These are phyloP conservation scores for Morpho deidamia DNA, from an alignment of 2,888 invertebrate genomes.

Conservation along the genomic window DNA sequence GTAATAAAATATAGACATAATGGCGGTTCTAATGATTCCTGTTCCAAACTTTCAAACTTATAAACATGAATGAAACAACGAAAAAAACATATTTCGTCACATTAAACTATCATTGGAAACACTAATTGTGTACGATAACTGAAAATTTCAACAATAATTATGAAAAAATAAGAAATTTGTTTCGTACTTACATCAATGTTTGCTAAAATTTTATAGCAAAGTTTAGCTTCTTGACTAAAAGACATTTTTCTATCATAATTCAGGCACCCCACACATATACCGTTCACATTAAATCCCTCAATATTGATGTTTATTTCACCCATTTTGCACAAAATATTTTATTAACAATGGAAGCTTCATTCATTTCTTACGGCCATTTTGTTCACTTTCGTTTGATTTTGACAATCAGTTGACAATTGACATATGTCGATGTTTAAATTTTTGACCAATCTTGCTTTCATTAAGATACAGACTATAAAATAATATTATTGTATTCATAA, in stretches of 20 bases:
- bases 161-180: not conserved
- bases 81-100: too few species aligned
- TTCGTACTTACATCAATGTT: conserved; percentile 59
- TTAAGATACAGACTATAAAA: too few species aligned
- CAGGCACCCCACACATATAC: conserved; percentile 67
- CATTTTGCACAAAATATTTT: conserved; percentile 46
- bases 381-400: conserved; percentile 18
- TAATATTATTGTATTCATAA: too few species aligned
- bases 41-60: conserved; percentile 46
- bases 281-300: conserved; percentile 70
- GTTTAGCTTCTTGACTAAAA: conserved; percentile 45
- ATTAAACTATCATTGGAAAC: too few species aligned
- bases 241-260: conserved; percentile 65
- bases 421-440: not conserved
- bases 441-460: too few species aligned
- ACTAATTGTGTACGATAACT: too few species aligned
- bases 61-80: conserved; percentile 5
- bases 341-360: conserved; percentile 56
- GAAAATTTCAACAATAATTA: not conserved
- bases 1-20: conserved; percentile 21
- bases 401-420: conserved; percentile 13
- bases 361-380: conserved; percentile 68
- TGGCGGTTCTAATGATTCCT: conserved; percentile 58
- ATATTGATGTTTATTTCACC: conserved; percentile 70
- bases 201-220: conserved; percentile 52